Evolutionary conservation across 2,113 vertebrate species (phyloP), one percentile per base, ranked within the genome.

Genomic region (Gobius niger): DNA sequence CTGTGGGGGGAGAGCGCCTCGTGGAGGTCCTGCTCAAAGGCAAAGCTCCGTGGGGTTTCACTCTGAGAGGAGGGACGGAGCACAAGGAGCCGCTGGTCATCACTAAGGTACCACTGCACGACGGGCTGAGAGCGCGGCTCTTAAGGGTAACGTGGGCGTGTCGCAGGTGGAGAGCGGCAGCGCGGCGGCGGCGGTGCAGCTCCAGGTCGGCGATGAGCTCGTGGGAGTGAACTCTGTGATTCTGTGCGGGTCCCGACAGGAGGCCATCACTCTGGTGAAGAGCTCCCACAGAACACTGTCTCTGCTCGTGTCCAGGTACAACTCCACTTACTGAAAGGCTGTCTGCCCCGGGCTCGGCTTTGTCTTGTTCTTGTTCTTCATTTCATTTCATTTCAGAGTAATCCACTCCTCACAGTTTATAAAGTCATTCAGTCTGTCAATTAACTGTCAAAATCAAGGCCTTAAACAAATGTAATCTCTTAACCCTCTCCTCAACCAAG

Each of bases 191-290:
- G 87, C 85, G 0, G 94, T 93, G 56, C 86, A 88, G 75, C 82
- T 98, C 9, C 90, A 92, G 87, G 94, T 90, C 0, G 95, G 95
- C 5, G 96, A 98, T 46, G 94, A 95, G 85, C 93, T 98, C 18
- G 89, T 97, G 64, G 91, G 92, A 73, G 95, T 98, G 85, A 97
- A 97, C 18, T 89, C 92, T 0, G 72, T 95, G 0, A 82, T 79
- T 4, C 94, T 98, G 61, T 93, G 93, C 0, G 96, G 96, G 3
- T 98, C 94, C 73, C 90, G 95, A 14, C 94, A 95, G 90, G 95
- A 98, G 78, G 96, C 95, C 0, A 95, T 98, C 78, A 93, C 93
- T 65, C 90, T 97, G 85, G 95, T 98, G 65, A 98, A 97, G 80
- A 93, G 95, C 9, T 95, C 96, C 2, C 92, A 95, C 57, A 93